phyloP scores from a whole-genome alignment of 2,888 invertebrate species.

The Nephrotoma appendiculata region DNA sequence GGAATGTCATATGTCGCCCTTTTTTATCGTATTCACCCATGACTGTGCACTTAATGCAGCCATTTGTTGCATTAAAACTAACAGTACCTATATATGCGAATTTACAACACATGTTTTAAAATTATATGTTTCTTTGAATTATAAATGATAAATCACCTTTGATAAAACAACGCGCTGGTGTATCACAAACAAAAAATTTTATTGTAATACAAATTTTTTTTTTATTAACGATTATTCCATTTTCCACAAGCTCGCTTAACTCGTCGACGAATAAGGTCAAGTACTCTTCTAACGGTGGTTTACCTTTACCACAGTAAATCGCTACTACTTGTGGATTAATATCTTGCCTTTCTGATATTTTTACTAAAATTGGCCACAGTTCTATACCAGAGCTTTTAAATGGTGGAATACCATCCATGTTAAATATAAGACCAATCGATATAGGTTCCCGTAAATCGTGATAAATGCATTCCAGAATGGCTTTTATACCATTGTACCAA shows the following conservation, averaged over 20 bases:
- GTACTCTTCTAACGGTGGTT: neutral
- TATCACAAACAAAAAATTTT: constrained; percentile 4
- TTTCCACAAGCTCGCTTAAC: neutral
- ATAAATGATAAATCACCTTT: too few species aligned
- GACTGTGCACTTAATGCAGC: constrained; percentile 10
- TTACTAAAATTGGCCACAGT: constrained; percentile 1
- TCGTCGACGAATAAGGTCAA: neutral
- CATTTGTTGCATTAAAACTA: constrained; percentile 14
- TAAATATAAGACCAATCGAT: neutral
- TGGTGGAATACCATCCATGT: neutral
- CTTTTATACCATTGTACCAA: constrained; percentile 2
- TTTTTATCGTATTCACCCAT: constrained; percentile 12
- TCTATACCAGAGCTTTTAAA: neutral
- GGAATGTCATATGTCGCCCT: constrained; percentile 14
- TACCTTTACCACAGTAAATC: neutral
- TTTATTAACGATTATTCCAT: neutral
- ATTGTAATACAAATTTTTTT: neutral
- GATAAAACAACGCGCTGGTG: neutral
- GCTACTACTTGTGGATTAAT: neutral
- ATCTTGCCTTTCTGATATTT: neutral
- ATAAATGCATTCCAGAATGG: too few species aligned
- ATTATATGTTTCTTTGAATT: too few species aligned
- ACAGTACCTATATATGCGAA: neutral
- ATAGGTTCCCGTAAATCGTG: neutral
- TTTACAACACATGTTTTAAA: too few species aligned